phyloP scores from a whole-genome alignment of 2,113 vertebrate species.

The Phrynosoma platyrhinos region DNA sequence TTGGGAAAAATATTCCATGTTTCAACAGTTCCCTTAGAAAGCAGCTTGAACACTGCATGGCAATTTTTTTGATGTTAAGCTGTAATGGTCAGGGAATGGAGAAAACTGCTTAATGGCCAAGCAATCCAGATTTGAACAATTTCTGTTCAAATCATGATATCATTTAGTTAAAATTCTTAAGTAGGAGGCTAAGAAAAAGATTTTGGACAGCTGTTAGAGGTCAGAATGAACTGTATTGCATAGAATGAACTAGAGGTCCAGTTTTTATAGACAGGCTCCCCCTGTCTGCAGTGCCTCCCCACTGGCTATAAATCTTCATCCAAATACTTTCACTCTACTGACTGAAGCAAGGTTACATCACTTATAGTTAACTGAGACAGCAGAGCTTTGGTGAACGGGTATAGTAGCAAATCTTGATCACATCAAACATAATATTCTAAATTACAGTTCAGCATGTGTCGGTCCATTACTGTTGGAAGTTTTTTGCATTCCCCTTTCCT shows the following conservation, averaged over 20 bases:
- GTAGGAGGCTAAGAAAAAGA: not conserved
- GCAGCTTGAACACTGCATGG: not conserved
- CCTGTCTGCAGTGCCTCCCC: not conserved
- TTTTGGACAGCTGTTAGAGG: not conserved
- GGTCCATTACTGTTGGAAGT: too few species aligned
- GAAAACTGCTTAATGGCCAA: not conserved
- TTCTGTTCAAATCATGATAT: not conserved
- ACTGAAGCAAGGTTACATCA: too few species aligned
- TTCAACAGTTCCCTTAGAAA: conserved; percentile 11
- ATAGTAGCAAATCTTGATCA: too few species aligned
- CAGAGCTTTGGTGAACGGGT: too few species aligned
- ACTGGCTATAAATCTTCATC: not conserved
- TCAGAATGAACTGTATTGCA: not conserved
- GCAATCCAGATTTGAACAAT: not conserved
- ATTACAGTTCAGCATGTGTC: too few species aligned
- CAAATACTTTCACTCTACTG: not conserved
- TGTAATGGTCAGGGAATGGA: not conserved
- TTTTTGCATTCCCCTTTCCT: too few species aligned
- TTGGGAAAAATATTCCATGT: not conserved
- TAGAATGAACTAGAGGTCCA: not conserved
- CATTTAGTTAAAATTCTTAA: not conserved
- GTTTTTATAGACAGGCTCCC: not conserved
- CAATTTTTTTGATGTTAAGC: not conserved
- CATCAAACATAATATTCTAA: too few species aligned
- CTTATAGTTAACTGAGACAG: too few species aligned